Evolutionary conservation across 1,140 invertebrate genomes (phyloP).

Genomic region (Sipha flava): DNA sequence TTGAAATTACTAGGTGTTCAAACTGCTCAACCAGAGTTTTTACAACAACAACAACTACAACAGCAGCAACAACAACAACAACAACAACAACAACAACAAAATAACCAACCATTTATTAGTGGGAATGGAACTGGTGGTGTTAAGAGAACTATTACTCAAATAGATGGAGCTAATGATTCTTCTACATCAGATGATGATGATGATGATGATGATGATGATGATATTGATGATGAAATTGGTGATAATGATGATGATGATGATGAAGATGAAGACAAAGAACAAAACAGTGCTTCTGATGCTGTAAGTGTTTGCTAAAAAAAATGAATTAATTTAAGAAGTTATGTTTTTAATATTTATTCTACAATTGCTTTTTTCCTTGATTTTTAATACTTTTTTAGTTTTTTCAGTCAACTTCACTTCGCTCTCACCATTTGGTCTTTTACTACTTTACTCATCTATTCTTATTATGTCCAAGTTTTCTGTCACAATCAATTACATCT

Average conservation of each 20-base stretch:
- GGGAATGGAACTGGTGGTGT: conserved; percentile 10
- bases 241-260: conserved; percentile 63
- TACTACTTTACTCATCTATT: too few relatives aligned
- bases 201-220: conserved; percentile 57
- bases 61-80: background rate
- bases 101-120: conserved; percentile 23
- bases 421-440: too few relatives aligned
- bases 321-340: too few relatives aligned
- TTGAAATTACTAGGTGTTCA: background rate
- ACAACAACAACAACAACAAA: conserved; percentile 22
- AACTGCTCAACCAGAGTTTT: conserved; percentile 1
- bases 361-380: too few relatives aligned
- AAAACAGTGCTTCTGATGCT: conserved; percentile 31
- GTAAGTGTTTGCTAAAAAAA: conserved; percentile 48
- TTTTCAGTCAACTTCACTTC: too few relatives aligned
- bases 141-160: conserved; percentile 40
- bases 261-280: conserved; percentile 62
- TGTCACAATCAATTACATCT: too few relatives aligned
- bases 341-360: too few relatives aligned
- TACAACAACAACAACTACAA: background rate
- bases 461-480: too few relatives aligned
- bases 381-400: too few relatives aligned
- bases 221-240: conserved; percentile 65
- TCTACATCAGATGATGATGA: conserved; percentile 65
- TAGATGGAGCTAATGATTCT: conserved; percentile 45